Conservation (phyloP, 2,888 invertebrate species). For the Drosophila nr. perissopoda region DNA sequence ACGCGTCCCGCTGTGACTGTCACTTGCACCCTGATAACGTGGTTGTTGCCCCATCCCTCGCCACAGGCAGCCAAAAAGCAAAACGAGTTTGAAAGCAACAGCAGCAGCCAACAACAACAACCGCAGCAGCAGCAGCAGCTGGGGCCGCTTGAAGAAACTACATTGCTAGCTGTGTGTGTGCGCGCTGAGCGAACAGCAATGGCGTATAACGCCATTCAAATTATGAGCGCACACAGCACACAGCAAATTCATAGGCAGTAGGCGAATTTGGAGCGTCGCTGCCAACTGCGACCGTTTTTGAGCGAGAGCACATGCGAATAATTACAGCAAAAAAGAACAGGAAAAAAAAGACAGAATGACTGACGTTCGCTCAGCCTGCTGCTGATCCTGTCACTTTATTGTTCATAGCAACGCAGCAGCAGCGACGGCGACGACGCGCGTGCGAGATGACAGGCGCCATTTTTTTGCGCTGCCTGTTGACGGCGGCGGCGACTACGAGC, state of each 20-base stretch:
- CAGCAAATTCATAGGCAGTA: slow-evolving; percentile 27
- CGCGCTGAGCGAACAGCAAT: slow-evolving; percentile 3
- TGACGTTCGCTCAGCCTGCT: slow-evolving; percentile 19
- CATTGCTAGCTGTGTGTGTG: slow-evolving; percentile 10
- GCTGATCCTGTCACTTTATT: slow-evolving; percentile 47
- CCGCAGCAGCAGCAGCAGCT: slow-evolving; percentile 30
- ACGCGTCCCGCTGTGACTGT: slow-evolving; percentile 22
- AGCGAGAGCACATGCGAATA: slow-evolving; percentile 40
- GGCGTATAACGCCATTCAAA: slow-evolving; percentile 44
- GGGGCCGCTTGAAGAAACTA: slow-evolving; percentile 37
- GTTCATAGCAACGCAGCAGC: slow-evolving; percentile 6
- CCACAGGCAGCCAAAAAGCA: slow-evolving; percentile 34
- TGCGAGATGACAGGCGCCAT: slow-evolving; percentile 67
- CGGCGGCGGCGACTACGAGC: not conserved
- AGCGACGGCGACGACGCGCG: slow-evolving; percentile 32
- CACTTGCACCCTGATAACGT: slow-evolving; percentile 25
- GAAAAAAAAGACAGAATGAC: not conserved
- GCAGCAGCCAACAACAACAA: slow-evolving; percentile 22
- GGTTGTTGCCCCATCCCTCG: slow-evolving; percentile 3
- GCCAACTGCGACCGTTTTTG: not conserved
- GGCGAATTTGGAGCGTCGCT: slow-evolving; percentile 33
- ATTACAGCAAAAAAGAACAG: slow-evolving; percentile 12
- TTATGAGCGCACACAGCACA: slow-evolving; percentile 27
- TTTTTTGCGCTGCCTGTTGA: slow-evolving; percentile 40
- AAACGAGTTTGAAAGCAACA: slow-evolving; percentile 57